Conservation (phyloP, 2,113 vertebrate genomes). For the Marmota flaviventris region DNA sequence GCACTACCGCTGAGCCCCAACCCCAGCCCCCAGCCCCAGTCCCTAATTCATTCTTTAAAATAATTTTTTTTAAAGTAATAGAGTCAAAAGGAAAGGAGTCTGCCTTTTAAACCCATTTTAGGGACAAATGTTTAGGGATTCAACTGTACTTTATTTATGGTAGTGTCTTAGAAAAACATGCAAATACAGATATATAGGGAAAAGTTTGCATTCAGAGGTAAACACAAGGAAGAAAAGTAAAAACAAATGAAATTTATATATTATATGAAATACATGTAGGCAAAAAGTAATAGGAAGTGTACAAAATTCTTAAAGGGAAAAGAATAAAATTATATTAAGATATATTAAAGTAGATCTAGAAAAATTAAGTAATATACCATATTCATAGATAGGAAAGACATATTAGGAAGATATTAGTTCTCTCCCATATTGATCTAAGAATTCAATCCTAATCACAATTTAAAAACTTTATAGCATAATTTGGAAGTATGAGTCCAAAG, state of each 20-base stretch:
- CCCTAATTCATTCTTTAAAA: neutral
- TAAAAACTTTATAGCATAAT: neutral
- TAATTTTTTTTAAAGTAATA: slow-evolving; percentile 4
- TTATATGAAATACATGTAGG: neutral
- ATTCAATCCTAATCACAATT: slow-evolving; percentile 19
- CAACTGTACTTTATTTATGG: neutral
- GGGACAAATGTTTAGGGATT: slow-evolving; percentile 6
- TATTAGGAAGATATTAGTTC: neutral
- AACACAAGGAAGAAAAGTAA: neutral
- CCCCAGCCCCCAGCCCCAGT: too few relatives aligned
- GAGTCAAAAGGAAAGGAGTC: neutral
- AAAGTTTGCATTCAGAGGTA: neutral
- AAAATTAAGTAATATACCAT: slow-evolving; percentile 58
- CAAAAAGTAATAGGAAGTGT: neutral
- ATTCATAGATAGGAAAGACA: slow-evolving; percentile 59
- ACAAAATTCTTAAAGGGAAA: neutral
- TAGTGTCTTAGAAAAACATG: neutral
- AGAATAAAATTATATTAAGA: neutral
- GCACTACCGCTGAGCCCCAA: too few relatives aligned
- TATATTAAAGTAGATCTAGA: neutral
- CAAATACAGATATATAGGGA: neutral
- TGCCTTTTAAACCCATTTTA: neutral
- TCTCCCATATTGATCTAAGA: neutral
- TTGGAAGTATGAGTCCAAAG: neutral
- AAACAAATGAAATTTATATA: neutral